Percentiles rank a stretch among this genome's conserved stretches.
Conservation (phyloP, 2,888 invertebrate species). For the Agrotis segetum region DNA sequence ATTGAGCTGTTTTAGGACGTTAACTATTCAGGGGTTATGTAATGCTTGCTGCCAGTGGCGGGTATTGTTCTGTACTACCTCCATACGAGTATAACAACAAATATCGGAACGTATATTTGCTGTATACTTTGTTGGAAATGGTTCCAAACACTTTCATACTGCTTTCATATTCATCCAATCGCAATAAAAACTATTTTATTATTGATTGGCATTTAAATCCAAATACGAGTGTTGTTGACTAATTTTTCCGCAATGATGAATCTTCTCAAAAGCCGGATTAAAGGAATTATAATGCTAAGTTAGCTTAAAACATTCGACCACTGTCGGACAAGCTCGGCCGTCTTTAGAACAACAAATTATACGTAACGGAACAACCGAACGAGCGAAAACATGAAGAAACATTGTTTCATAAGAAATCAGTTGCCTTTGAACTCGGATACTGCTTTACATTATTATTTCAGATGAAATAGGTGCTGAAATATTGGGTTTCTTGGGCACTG, state of each 20-base stretch:
- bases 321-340: conserved; percentile 38
- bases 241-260: conserved; percentile 67
- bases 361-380: conserved; percentile 42
- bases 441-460: conserved; percentile 56
- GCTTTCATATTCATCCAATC: conserved; percentile 48
- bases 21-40: conserved; percentile 32
- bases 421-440: conserved; percentile 59
- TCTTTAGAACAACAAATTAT: conserved; percentile 49
- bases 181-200: conserved; percentile 52
- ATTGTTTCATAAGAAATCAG: conserved; percentile 50
- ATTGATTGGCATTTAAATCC: conserved; percentile 63
- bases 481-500: conserved; percentile 45
- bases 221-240: conserved; percentile 62
- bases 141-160: neutral
- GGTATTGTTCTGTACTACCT: conserved; percentile 9
- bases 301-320: conserved; percentile 48
- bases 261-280: conserved; percentile 64
- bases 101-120: neutral
- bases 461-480: conserved; percentile 48
- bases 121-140: neutral
- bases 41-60: conserved; percentile 1
- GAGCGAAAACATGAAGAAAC: conserved; percentile 47
- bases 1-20: conserved; percentile 27
- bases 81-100: neutral
- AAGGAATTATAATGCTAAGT: conserved; percentile 65